A percentile compares a stretch with the other conserved stretches of the same genome.
Conservation (phyloP, 2,797 vertebrate species). For the Anableps anableps region DNA sequence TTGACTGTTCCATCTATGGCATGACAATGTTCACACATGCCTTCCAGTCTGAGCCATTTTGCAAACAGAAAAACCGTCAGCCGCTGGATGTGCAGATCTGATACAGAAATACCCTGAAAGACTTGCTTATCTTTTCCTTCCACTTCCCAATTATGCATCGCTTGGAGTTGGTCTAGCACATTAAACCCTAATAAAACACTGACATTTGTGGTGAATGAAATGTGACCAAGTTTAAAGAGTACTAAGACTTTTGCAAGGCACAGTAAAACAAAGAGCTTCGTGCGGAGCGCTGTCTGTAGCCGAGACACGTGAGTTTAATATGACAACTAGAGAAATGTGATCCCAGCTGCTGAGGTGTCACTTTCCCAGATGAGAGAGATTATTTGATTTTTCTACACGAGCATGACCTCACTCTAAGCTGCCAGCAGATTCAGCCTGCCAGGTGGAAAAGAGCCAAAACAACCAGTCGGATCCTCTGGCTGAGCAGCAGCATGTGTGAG, state of each 20-base stretch:
- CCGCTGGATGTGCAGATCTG: neutral
- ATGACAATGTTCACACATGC: too few relatives aligned
- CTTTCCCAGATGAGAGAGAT: slow-evolving; percentile 31
- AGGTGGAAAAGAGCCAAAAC: slow-evolving; percentile 60
- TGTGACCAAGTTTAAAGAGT: too few relatives aligned
- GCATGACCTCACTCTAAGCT: slow-evolving; percentile 47
- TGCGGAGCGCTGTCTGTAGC: neutral
- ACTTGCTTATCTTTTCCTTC: neutral
- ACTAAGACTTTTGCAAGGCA: neutral
- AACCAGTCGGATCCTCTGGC: slow-evolving; percentile 62
- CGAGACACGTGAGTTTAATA: slow-evolving; percentile 15
- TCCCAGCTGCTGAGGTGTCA: slow-evolving; percentile 10
- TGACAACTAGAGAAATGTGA: slow-evolving; percentile 22
- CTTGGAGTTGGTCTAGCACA: neutral
- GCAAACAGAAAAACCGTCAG: too few relatives aligned
- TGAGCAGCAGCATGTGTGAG: slow-evolving; percentile 45
- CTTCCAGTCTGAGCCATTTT: too few relatives aligned
- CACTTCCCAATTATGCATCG: neutral
- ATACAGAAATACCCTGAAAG: neutral
- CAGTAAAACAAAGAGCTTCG: neutral
- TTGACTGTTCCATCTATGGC: too few relatives aligned
- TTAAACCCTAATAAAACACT: neutral
- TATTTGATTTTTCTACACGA: slow-evolving; percentile 37
- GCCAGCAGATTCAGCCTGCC: slow-evolving; percentile 47
- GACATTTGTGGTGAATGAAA: neutral